A percentile compares a stretch with the other conserved stretches of the same genome.
These are phyloP conservation scores for Phlogophora meticulosa DNA, from an alignment of 2,888 invertebrate genomes.

Conservation along the genomic window DNA sequence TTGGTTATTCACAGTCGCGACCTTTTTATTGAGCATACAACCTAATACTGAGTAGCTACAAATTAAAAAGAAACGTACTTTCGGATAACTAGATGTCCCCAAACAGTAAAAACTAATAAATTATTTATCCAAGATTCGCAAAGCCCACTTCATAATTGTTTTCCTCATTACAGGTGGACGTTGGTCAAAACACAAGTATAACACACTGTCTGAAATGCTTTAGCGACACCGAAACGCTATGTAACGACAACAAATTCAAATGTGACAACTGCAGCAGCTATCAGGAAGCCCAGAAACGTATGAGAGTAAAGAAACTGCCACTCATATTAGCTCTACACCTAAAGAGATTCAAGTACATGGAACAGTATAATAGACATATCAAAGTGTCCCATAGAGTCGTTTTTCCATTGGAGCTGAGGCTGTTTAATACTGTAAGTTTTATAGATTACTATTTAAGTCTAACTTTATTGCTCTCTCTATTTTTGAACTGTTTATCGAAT, in stretches of 20 bases:
- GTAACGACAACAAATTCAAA: constrained; percentile 99
- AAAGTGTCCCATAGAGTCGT: constrained; percentile 99
- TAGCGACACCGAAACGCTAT: constrained; percentile 99
- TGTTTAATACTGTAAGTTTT: constrained; percentile 98
- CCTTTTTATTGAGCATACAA: too few species aligned
- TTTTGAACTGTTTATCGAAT: background rate
- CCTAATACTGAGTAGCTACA: too few species aligned
- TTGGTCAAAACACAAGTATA: constrained; percentile 99
- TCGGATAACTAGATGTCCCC: too few species aligned
- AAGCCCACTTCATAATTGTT: too few species aligned
- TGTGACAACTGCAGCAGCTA: constrained; percentile 99
- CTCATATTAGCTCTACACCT: constrained; percentile 99
- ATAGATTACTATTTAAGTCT: constrained; percentile 10
- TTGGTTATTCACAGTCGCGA: too few species aligned
- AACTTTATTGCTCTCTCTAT: background rate
- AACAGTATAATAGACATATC: constrained; percentile 99
- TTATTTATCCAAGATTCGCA: too few species aligned
- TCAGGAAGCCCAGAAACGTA: constrained; percentile 99
- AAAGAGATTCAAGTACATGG: constrained; percentile 99
- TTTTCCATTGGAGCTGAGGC: constrained; percentile 98
- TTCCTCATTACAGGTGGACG: constrained; percentile 95
- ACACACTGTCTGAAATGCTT: constrained; percentile 99
- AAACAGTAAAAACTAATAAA: too few species aligned
- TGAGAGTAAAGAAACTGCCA: constrained; percentile 99
- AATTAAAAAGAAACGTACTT: too few species aligned